Evolutionary conservation across 2,888 invertebrate species (phyloP).

Genomic region (Formica aserva): DNA sequence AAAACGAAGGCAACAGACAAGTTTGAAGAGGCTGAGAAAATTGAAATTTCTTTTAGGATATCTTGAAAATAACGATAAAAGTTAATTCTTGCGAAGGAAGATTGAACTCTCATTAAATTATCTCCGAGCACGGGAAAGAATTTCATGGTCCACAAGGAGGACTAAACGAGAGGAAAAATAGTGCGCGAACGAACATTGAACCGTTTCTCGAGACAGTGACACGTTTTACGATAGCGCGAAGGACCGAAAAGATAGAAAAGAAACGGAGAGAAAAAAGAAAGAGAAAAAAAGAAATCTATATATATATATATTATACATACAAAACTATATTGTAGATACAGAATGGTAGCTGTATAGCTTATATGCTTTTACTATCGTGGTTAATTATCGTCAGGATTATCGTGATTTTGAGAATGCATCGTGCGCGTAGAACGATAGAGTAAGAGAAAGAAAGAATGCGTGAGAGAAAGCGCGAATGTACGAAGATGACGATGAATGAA

Average conservation of each 20-base stretch:
- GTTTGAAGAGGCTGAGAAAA: conserved; percentile 10
- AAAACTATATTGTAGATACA: conserved; percentile 82
- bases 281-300: conserved; percentile 59
- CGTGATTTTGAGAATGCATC: conserved; percentile 68
- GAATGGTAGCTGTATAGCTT: conserved; percentile 85
- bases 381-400: conserved; percentile 82
- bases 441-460: conserved; percentile 17
- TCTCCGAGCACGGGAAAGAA: background rate
- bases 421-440: conserved; percentile 35
- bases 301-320: conserved; percentile 71
- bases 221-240: conserved; percentile 58
- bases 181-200: conserved; percentile 55
- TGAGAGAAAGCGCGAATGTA: conserved; percentile 28
- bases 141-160: conserved; percentile 16
- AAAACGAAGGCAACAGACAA: background rate
- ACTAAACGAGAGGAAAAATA: conserved; percentile 57
- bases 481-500: conserved; percentile 32
- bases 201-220: conserved; percentile 63
- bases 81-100: conserved; percentile 26
- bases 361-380: conserved; percentile 85
- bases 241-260: conserved; percentile 55
- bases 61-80: conserved; percentile 2
- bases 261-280: conserved; percentile 43
- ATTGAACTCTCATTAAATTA: conserved; percentile 30
- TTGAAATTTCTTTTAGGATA: conserved; percentile 15